Evolutionary conservation across 2,113 vertebrate species (phyloP), one percentile per base, ranked within the genome.

Genomic region (Panthera uncia): DNA sequence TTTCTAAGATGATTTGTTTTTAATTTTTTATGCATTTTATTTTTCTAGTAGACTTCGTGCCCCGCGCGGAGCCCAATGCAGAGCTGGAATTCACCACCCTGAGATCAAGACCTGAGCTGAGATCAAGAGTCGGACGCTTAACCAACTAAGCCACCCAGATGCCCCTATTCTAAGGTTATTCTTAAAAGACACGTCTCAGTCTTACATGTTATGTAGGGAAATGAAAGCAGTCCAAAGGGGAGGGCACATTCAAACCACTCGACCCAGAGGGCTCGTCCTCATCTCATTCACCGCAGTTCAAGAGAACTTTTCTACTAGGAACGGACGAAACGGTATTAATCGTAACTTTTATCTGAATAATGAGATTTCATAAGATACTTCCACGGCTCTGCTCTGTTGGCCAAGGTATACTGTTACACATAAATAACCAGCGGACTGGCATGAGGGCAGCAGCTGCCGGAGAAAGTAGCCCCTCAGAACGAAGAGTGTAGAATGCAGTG

Each of bases 401-500:
- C 48, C 23, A 88, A 50, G 16, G 66, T 93, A 96, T 85, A 90
- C 36, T 57, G 48, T 96, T 95, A 95, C 93, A 97, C 92, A 97
- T 91, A 93, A 97, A 95, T 68, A 97, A 94, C 5, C 4, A 19
- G n/a, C 14, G 81, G 74, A 21, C 83, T 91, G 95, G 97, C 63
- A 78, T n/a, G 89, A 74, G 38, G 86, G 45, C 41, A 73, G 92
- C 79, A 97, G 98, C 98, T 98, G 97, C 57, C 45, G 18, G 52
- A 80, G 68, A 23, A 97, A 69, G n/a, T 16, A 76, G 71, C 63
- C 88, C 69, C 48, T 55, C 6, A 14, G 91, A 66, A 82, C 68
- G 82, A 91, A 25, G 41, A 69, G 71, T n/a, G 48, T 4, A 81
- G 96, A 94, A 94, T 95, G 94, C 66, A 74, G 71, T n/a, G 29